These are phyloP conservation scores for Liopterus haemorrhoidalis DNA, from an alignment of 2,888 invertebrate genomes.

Conservation along the genomic window DNA sequence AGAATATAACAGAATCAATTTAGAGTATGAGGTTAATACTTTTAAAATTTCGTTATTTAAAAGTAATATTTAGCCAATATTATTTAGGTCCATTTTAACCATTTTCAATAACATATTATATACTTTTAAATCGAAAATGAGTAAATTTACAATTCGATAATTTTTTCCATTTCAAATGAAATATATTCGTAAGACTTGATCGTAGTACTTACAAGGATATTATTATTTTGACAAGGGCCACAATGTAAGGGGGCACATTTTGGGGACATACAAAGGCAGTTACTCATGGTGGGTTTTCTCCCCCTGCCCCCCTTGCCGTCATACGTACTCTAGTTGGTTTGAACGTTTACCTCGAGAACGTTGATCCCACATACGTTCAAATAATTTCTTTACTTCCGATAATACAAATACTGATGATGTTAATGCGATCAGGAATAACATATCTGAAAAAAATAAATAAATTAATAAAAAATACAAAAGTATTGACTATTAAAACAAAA, in stretches of 20 bases:
- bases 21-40: too few species aligned
- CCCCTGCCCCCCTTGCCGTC: conserved; percentile 51
- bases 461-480: conserved; percentile 3
- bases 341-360: conserved; percentile 43
- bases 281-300: conserved; percentile 43
- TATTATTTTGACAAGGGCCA: conserved; percentile 23
- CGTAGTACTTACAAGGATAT: conserved; percentile 15
- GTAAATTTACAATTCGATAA: too few species aligned
- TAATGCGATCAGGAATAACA: conserved; percentile 80
- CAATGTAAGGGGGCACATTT: conserved; percentile 38
- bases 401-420: conserved; percentile 96
- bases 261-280: conserved; percentile 39
- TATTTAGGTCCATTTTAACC: too few species aligned
- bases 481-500: not conserved
- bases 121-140: not conserved
- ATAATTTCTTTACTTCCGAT: conserved; percentile 84
- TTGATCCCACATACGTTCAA: conserved; percentile 69
- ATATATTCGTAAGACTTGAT: conserved; percentile 1
- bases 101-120: too few species aligned
- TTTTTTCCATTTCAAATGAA: too few species aligned
- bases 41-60: not conserved
- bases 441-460: conserved; percentile 58
- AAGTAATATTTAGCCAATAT: not conserved
- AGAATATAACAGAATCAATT: too few species aligned
- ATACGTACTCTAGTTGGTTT: conserved; percentile 66